These are phyloP conservation scores for Malurus elegans DNA, from an alignment of 2,113 vertebrate species.

Conservation along the genomic window DNA sequence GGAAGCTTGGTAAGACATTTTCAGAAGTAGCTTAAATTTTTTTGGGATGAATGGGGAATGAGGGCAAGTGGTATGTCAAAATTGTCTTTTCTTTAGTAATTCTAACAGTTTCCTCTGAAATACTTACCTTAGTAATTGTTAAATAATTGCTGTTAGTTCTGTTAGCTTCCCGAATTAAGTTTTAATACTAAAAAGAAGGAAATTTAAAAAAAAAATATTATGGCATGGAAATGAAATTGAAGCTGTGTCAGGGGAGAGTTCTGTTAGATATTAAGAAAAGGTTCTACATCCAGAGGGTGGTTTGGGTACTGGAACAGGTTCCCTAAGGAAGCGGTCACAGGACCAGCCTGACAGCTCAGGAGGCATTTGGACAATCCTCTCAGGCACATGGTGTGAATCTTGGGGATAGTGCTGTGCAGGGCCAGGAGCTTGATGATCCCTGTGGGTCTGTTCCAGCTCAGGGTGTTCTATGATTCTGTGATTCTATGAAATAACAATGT, in stretches of 20 bases:
- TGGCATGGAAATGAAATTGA: not conserved
- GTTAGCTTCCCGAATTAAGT: not conserved
- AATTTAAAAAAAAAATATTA: not conserved
- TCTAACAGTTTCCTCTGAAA: not conserved
- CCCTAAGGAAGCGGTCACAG: not conserved
- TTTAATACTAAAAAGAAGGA: not conserved
- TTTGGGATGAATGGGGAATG: not conserved
- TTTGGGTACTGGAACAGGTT: not conserved
- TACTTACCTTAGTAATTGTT: not conserved
- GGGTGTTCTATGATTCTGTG: not conserved
- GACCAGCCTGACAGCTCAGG: not conserved
- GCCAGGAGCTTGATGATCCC: not conserved
- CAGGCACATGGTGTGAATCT: not conserved
- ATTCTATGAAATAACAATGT: not conserved
- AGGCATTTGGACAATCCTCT: not conserved
- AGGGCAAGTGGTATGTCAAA: fast-evolving
- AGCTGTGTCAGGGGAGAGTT: not conserved
- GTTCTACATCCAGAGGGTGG: not conserved
- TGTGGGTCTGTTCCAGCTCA: not conserved
- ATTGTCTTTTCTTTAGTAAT: not conserved
- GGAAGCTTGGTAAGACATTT: slow-evolving; percentile 84
- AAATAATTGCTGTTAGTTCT: not conserved
- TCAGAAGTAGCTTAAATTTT: not conserved
- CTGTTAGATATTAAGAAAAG: not conserved
- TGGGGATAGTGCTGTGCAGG: not conserved